Conservation (phyloP, 2,113 vertebrate genomes). For the Delphinapterus leucas region DNA sequence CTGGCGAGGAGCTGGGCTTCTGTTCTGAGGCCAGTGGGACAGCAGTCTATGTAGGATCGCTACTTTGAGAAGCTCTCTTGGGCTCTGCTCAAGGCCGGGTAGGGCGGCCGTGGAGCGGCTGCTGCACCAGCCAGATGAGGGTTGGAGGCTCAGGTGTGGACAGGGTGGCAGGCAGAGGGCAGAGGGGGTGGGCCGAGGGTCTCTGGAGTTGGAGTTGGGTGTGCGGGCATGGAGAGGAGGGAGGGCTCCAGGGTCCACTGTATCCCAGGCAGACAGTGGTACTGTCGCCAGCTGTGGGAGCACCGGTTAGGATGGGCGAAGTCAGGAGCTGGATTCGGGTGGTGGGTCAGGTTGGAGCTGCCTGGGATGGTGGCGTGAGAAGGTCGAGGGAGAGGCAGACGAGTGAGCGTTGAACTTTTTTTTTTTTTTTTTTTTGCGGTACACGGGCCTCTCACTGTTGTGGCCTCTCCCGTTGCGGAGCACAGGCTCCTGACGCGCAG, state of each 20-base stretch:
- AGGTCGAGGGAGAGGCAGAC: background rate
- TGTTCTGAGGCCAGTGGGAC: background rate
- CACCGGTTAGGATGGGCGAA: rapidly evolving
- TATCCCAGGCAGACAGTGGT: background rate
- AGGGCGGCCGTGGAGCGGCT: rapidly evolving
- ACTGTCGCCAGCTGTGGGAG: rapidly evolving
- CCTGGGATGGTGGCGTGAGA: no score
- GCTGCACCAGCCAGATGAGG: background rate
- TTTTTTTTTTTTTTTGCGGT: background rate
- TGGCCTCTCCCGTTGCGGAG: no score
- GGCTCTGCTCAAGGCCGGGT: background rate
- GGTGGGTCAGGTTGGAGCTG: background rate
- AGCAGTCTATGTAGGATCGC: rapidly evolving
- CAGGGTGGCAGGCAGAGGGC: rapidly evolving
- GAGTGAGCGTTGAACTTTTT: background rate
- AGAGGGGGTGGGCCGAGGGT: background rate
- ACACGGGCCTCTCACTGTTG: no score
- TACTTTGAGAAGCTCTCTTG: rapidly evolving
- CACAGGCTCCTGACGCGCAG: no score
- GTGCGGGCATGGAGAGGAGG: rapidly evolving
- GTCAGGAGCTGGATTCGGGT: background rate
- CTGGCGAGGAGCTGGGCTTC: background rate
- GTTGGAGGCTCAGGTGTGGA: background rate
- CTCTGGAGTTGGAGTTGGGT: no score
- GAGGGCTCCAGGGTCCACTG: background rate